Conservation (phyloP, 2,797 vertebrate species). For the Muraenolepis orangiensis region DNA sequence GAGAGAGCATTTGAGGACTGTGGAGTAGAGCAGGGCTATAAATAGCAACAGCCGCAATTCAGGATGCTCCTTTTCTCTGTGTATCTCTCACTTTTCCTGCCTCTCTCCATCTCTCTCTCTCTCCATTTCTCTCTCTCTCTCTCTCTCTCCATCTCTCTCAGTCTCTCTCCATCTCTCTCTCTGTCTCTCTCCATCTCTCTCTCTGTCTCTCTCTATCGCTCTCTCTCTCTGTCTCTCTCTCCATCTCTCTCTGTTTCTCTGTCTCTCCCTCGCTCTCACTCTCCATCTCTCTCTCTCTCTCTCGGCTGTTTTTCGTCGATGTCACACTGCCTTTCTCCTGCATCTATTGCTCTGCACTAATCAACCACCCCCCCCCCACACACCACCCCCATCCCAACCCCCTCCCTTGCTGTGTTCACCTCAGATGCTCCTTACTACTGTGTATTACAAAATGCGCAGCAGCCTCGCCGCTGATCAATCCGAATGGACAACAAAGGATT, state of each 20-base stretch:
- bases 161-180: background rate
- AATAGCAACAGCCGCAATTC: slow-evolving; percentile 67
- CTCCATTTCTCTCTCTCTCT: slow-evolving; percentile 46
- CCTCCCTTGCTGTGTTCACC: slow-evolving; percentile 48
- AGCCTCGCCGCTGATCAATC: slow-evolving; percentile 40
- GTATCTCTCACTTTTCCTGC: slow-evolving; percentile 42
- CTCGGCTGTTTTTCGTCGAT: background rate
- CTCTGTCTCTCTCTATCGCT: slow-evolving; percentile 39
- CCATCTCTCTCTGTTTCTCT: slow-evolving; percentile 46
- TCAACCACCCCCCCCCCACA: background rate
- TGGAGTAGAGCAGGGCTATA: slow-evolving; percentile 65
- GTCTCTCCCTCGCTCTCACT: background rate
- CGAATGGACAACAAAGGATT: slow-evolving; percentile 49
- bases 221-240: slow-evolving; percentile 65
- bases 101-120: slow-evolving; percentile 66
- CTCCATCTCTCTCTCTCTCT: slow-evolving; percentile 6
- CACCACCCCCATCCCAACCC: no score
- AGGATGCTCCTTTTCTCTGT: slow-evolving; percentile 58
- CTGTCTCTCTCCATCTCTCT: slow-evolving; percentile 16
- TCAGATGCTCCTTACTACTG: slow-evolving; percentile 67
- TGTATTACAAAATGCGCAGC: slow-evolving; percentile 58
- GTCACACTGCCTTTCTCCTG: background rate
- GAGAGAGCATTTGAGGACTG: slow-evolving; percentile 65
- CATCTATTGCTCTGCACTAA: background rate
- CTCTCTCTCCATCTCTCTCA: slow-evolving; percentile 13